Evolutionary conservation across 2,888 invertebrate genomes (phyloP).

Genomic region (Neoscelio sp.): DNA sequence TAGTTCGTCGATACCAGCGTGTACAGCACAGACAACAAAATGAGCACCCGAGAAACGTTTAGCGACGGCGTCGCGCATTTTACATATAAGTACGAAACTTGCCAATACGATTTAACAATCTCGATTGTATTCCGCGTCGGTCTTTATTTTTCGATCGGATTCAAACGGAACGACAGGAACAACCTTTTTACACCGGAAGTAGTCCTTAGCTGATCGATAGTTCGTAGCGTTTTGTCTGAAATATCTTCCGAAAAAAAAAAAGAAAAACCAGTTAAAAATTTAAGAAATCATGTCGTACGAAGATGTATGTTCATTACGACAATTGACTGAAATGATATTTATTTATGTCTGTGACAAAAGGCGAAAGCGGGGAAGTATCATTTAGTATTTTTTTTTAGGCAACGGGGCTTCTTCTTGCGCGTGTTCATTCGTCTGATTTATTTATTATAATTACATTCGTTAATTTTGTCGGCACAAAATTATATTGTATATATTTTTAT

Average conservation of each 20-base stretch:
- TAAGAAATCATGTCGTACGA: conserved; percentile 16
- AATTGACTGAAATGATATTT: conserved; percentile 32
- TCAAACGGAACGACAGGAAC: not conserved
- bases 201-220: conserved; percentile 15
- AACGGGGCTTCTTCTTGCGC: no score
- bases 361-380: conserved; percentile 1
- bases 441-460: no score
- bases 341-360: conserved; percentile 21
- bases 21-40: conserved; percentile 20
- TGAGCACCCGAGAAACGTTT: conserved; percentile 8
- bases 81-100: conserved; percentile 36
- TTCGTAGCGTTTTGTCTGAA: conserved; percentile 29
- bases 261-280: not conserved
- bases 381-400: no score
- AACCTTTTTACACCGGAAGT: conserved; percentile 27
- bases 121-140: conserved; percentile 9
- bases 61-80: conserved; percentile 24
- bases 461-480: no score
- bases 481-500: no score
- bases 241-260: conserved; percentile 26
- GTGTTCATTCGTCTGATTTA: no score
- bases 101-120: conserved; percentile 27
- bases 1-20: conserved; percentile 10
- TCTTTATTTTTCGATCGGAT: conserved; percentile 10
- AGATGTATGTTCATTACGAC: conserved; percentile 10